These are phyloP conservation scores for Phasianus colchicus DNA, from an alignment of 2,113 vertebrate species.

Conservation along the genomic window DNA sequence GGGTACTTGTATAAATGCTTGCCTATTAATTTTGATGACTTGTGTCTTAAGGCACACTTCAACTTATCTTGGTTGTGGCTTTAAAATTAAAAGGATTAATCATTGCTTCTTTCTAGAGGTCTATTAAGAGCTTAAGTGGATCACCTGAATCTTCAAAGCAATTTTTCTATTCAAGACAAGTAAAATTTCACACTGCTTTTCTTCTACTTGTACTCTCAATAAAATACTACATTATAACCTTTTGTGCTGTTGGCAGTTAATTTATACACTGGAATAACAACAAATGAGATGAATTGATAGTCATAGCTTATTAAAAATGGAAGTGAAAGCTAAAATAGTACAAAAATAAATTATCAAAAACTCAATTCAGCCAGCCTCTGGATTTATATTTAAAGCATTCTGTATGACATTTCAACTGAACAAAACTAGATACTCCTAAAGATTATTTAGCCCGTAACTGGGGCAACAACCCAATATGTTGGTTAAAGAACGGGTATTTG, in stretches of 20 bases:
- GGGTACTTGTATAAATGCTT: neutral
- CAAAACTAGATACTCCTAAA: neutral
- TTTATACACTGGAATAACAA: neutral
- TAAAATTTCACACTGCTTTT: neutral
- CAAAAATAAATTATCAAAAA: neutral
- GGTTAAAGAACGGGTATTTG: neutral
- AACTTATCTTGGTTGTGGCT: neutral
- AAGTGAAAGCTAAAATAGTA: neutral
- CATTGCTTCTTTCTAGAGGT: neutral
- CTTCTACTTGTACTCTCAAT: neutral
- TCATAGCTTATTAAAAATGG: neutral
- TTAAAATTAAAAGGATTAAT: slow-evolving; percentile 1
- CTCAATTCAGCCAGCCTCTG: neutral
- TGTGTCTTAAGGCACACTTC: neutral
- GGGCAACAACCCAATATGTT: neutral
- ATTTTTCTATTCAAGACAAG: neutral
- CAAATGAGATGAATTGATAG: neutral
- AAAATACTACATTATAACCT: neutral
- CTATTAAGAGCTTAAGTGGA: neutral
- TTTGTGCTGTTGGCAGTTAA: neutral
- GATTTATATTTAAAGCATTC: neutral
- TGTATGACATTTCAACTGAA: neutral
- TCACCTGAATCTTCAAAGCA: neutral
- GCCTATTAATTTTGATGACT: neutral
- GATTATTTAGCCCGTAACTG: neutral